Evolutionary conservation across 2,888 invertebrate genomes (phyloP), one percentile per base, ranked within the genome.

Genomic region (Iphiclides podalirius): DNA sequence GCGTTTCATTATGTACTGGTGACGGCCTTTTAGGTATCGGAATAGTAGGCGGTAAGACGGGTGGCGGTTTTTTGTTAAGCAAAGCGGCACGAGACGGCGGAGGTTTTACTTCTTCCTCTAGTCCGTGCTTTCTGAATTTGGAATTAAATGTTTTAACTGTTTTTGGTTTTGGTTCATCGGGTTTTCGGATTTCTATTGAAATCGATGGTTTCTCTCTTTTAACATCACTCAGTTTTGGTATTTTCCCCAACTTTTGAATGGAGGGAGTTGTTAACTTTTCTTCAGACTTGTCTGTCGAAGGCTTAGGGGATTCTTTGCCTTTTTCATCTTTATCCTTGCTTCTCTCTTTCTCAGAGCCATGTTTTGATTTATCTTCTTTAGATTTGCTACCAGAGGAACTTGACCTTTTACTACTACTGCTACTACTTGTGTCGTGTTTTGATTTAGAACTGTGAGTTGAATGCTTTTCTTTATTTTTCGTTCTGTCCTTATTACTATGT

Each of bases 121-220:
- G 80, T 28, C 97, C 97, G 65, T 96, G 97, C 41, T 96, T 96
- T 59, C 98, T 92, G 88, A 97, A 96, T 83, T 96, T 96, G 0
- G 96, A 95, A 79, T 96, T 93, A 74, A 94, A 96, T 11, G 95
- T 94, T 90, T 97, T 98, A 0, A 97, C 97, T 31, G 97, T 97
- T 83, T 96, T 96, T 2, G 96, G 94, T 64, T 96, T 92, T 8
- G 91, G 90, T 43, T 92, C 91, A 58, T 92, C 92, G 52, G 90
- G 91, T 77, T 94, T 94, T 53, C 95, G 89, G 47, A 93, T 92
- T 89, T 95, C 95, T 61, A 95, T 94, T 0, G 95, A 95, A 75
- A 95, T 94, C 1, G 95, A 94, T 31, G 93, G 93, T 60, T 94
- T 94, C 61, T 93, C 93, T 67, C 90, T 91, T 63, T 91, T 70